A percentile compares a stretch with the other conserved stretches of the same genome.
Evolutionary conservation across 1,140 invertebrate genomes (phyloP).

Genomic region (Pseudobourletiella spinata): DNA sequence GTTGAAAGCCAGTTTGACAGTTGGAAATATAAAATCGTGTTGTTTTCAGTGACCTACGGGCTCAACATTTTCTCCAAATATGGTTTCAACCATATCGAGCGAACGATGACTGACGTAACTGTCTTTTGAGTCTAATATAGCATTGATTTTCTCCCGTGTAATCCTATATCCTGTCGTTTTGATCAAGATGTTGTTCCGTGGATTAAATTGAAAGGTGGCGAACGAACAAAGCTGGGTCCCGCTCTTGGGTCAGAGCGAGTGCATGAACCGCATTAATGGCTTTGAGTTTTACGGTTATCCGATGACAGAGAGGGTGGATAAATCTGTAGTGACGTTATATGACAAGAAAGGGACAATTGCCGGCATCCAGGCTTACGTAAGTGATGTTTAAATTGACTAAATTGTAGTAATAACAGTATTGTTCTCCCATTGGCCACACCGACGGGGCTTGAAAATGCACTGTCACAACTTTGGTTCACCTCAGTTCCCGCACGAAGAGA

Average conservation of each 20-base stretch:
- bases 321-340: constrained; percentile 3
- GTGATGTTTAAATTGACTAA: too few species aligned
- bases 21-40: too few species aligned
- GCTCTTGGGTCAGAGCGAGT: background rate
- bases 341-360: constrained; percentile 22
- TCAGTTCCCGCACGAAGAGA: constrained; percentile 3
- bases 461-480: too few species aligned
- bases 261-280: background rate
- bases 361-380: constrained; percentile 22
- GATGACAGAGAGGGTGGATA: constrained; percentile 1
- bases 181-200: too few species aligned
- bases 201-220: background rate
- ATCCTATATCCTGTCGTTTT: too few species aligned
- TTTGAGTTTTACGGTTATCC: constrained; percentile 3
- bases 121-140: background rate
- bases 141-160: too few species aligned
- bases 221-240: background rate
- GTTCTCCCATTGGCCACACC: too few species aligned
- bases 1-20: too few species aligned
- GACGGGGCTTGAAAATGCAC: too few species aligned
- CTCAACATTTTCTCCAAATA: background rate
- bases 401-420: too few species aligned
- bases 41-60: background rate
- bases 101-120: background rate
- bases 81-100: background rate